Percentiles rank a stretch among this genome's conserved stretches.
These are phyloP conservation scores for Megalopta genalis DNA, from an alignment of 1,140 invertebrate genomes.

Conservation along the genomic window DNA sequence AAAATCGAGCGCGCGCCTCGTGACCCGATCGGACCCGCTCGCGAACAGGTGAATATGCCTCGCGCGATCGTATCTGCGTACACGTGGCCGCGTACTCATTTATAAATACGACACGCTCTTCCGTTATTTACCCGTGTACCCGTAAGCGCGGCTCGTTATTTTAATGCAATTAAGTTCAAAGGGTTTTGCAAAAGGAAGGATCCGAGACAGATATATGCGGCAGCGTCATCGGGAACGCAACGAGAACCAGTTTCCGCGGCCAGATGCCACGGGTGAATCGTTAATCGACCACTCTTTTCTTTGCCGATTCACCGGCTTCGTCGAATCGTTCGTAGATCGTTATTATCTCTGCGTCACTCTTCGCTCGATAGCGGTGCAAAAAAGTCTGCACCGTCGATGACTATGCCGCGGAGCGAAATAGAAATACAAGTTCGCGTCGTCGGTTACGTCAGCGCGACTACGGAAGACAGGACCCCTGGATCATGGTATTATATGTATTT, in stretches of 20 bases:
- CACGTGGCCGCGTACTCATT: conserved; percentile 15
- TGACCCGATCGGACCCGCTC: conserved; percentile 3
- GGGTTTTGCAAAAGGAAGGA: conserved; percentile 37
- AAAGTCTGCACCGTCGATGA: too few species aligned
- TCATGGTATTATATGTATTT: too few species aligned
- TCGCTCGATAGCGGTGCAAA: too few species aligned
- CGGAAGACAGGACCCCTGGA: too few species aligned
- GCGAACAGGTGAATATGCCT: conserved; percentile 11
- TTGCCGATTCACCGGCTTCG: not conserved
- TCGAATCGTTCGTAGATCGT: conserved; percentile 1
- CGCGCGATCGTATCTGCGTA: conserved; percentile 5
- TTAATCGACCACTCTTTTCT: conserved; percentile 29
- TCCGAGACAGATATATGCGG: not conserved
- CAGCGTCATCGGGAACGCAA: not conserved
- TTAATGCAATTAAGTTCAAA: conserved; percentile 43
- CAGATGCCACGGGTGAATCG: conserved; percentile 30
- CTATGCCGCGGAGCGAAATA: too few species aligned
- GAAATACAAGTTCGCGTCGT: too few species aligned
- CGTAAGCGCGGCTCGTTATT: conserved; percentile 35
- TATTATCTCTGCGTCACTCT: conserved; percentile 3
- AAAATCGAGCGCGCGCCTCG: too few species aligned
- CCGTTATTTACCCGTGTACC: conserved; percentile 27
- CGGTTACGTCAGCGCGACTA: too few species aligned
- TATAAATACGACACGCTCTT: conserved; percentile 35
- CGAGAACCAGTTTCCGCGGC: conserved; percentile 31